A percentile compares a stretch with the other conserved stretches of the same genome.
phyloP scores from a whole-genome alignment of 2,113 vertebrate species.

The Megaleporinus macrocephalus region DNA sequence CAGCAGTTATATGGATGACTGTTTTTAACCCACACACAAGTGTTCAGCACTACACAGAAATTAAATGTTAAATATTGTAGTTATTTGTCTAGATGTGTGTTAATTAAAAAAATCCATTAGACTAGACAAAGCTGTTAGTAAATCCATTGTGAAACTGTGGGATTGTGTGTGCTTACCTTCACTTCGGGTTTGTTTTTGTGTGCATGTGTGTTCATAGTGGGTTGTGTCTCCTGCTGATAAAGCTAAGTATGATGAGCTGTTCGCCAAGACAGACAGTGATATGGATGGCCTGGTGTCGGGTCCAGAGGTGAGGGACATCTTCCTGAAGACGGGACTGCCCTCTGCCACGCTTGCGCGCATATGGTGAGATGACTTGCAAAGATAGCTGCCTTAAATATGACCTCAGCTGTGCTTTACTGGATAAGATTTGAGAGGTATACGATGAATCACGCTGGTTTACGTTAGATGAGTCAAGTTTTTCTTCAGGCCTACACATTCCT shows the following conservation, averaged over 20 bases:
- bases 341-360: conserved; percentile 91
- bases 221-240: conserved; percentile 91
- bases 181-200: not conserved
- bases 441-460: no score
- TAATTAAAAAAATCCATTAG: not conserved
- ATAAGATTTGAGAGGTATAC: no score
- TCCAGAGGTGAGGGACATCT: conserved; percentile 92
- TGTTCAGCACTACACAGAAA: conserved; percentile 44
- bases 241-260: conserved; percentile 94
- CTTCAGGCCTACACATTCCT: no score
- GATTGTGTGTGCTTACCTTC: not conserved
- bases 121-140: not conserved
- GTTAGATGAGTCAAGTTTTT: no score
- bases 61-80: not conserved
- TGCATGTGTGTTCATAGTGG: conserved; percentile 80
- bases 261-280: conserved; percentile 92
- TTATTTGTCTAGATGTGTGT: conserved; percentile 34
- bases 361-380: conserved; percentile 82
- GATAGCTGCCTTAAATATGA: not conserved
- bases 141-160: not conserved
- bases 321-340: conserved; percentile 93
- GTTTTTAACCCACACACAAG: conserved; percentile 21
- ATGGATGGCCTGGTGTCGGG: conserved; percentile 97
- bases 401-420: no score
- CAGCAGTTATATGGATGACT: not conserved